Percentiles rank a stretch among this genome's conserved stretches.
Evolutionary conservation across 2,888 invertebrate species (phyloP).

Genomic region (Pedicia rivosa): DNA sequence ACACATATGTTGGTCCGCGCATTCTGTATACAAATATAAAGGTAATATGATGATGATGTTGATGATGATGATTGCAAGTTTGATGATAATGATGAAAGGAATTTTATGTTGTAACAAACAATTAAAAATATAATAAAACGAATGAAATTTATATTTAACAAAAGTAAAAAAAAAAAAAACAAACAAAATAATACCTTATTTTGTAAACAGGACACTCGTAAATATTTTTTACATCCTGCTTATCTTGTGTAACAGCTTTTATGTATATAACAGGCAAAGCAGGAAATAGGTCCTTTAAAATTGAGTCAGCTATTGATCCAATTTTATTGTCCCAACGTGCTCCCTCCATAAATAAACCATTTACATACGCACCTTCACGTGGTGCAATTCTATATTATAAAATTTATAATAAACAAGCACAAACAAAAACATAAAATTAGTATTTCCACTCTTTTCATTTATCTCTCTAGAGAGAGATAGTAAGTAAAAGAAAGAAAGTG

Average conservation of each 20-base stretch:
- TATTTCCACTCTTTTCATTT: not conserved
- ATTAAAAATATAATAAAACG: not conserved
- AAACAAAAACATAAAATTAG: not conserved
- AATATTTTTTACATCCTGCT: conserved; percentile 70
- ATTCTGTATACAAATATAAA: too few species aligned
- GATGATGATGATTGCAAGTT: too few species aligned
- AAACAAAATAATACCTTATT: conserved; percentile 44
- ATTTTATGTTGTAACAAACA: too few species aligned
- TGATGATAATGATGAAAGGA: too few species aligned
- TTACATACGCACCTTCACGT: conserved; percentile 80
- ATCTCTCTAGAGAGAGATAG: conserved; percentile 4
- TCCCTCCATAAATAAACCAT: conserved; percentile 84
- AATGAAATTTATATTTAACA: too few species aligned
- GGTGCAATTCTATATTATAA: conserved; percentile 48
- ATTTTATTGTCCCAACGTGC: conserved; percentile 76
- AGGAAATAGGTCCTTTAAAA: conserved; percentile 79
- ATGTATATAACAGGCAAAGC: conserved; percentile 81
- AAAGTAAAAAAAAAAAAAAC: too few species aligned
- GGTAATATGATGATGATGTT: too few species aligned
- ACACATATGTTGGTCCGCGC: conserved; percentile 81
- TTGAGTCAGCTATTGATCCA: conserved; percentile 68
- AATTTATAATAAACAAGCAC: not conserved
- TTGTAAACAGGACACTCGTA: conserved; percentile 93
- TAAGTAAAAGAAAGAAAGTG: too few species aligned
- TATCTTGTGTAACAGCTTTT: conserved; percentile 74